A percentile compares a stretch with the other conserved stretches of the same genome.
Evolutionary conservation across 2,888 invertebrate genomes (phyloP).

Genomic region (Perizoma affinitatum): DNA sequence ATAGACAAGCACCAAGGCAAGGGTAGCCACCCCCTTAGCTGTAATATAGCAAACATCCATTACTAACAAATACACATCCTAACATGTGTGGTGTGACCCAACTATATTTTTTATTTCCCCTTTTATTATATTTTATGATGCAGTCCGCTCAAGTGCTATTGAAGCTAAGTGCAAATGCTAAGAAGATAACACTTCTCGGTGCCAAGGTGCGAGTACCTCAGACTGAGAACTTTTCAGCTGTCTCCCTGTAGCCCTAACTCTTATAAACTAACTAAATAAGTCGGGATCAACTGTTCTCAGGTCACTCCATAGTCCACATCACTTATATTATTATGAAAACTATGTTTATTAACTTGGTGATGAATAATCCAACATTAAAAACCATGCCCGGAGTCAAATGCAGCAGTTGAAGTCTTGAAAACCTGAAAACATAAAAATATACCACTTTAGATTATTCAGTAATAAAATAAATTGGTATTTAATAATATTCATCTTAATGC

Average conservation of each 20-base stretch:
- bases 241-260: constrained; percentile 56
- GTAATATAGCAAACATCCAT: no score
- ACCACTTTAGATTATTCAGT: no score
- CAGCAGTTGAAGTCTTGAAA: constrained; percentile 59
- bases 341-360: constrained; percentile 67
- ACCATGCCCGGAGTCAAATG: constrained; percentile 74
- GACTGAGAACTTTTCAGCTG: constrained; percentile 25
- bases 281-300: constrained; percentile 73
- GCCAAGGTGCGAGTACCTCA: constrained; percentile 3
- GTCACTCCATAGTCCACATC: constrained; percentile 77
- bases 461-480: no score
- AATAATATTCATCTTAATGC: no score
- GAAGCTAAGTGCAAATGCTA: no score
- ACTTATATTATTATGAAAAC: constrained; percentile 67
- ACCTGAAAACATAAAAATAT: constrained; percentile 45
- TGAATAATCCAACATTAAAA: constrained; percentile 64
- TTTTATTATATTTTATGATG: no score
- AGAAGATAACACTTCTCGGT: background rate
- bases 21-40: no score
- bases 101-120: no score
- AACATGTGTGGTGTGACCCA: no score
- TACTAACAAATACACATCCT: no score
- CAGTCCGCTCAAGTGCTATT: no score
- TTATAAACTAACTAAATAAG: constrained; percentile 70
- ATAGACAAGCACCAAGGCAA: background rate